Base-by-base conservation (phyloP, 2,888 invertebrate genomes). In the Anodontia alba region DNA sequence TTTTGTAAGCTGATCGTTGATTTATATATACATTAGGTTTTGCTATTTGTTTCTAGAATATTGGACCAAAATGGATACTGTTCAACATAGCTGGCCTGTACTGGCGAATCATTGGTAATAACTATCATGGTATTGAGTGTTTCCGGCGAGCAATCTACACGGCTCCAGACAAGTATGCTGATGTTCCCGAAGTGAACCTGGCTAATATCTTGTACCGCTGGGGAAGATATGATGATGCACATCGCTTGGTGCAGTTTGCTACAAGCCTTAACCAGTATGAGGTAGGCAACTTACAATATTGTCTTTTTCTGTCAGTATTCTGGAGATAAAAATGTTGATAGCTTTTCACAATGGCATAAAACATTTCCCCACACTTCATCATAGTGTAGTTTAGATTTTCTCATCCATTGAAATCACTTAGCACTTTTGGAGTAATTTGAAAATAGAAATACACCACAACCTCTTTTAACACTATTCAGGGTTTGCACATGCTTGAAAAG, bases 81-180 rank as follows among this genome's bases (percentile, higher is more conserved):
- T 96, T 96, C 88, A 96, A 96, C 17, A 92, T 97, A 54, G 96
- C 97, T 0, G 97, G 97, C 0, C 94, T 97, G 26, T 97, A 97
- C 93, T 97, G 97, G 97, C 95, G 97, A 12, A 96, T 97, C 0
- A 95, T 96, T 3, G 96, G 96, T 8, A 96, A 97, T 91, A 95
- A 96, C 43, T 95, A 95, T 68, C 96, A 97, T 91, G 96, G 97
- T 0, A 93, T 97, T 10, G 96, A 96, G 88, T 97, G 97, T 93
- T 95, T 97, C 8, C 95, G 96, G 57, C 94, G 96, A 12, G 96
- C 97, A 0, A 95, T 96, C 38, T 95, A 95, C 83, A 94, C 95
- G n/a, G 96, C 96, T 8, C 96, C 96, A 0, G 93, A 94, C 3
- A 95, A 96, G 83, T 96, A 96, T 87, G 95, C 95, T 17, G 97